Base-by-base conservation (phyloP, 2,113 vertebrate genomes). In the Seriola aureovittata region DNA sequence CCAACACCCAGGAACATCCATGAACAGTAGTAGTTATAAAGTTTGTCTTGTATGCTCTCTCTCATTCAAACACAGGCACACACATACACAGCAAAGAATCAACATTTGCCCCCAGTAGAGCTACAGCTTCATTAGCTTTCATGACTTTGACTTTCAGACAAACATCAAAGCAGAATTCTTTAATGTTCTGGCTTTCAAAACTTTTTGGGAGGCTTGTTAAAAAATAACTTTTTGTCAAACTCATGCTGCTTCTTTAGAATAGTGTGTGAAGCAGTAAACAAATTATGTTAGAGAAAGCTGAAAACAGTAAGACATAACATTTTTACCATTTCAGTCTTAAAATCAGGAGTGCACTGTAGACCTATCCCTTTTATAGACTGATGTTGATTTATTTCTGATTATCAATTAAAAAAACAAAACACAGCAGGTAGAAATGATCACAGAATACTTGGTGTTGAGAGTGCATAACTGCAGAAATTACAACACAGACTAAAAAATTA, bases 1-100 rank as follows among this genome's bases (percentile, higher is more conserved):
- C 74, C 74, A 74, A 90, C 85, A 88, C 81, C 82, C 85, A 79
- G 57, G 12, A 25, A 81, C 67, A 68, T 80, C 72, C n/a, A 42
- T 46, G 48, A 82, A 69, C 72, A 77, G 25, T 21, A 36, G 73
- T 44, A 64, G 68, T 77, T 34, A 70, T n/a, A 55, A 78, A 76
- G 59, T 66, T 64, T 80, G 23, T 65, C 58, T 64, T 21, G 19
- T 21, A 60, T 52, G 23, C 17, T 55, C 57, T 63, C 38, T 57
- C 19, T 63, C 12, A 63, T 23, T 23, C 63, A 57, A 71, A 80
- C 40, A 82, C 70, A 81, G 65, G 62, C 4, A 40, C 29, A 68
- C 9, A 64, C 34, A 65, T 2, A 67, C 8, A 55, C 44, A 42
- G 59, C 64, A 81, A 75, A 81, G 46, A 36, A 46, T 69, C 32